Evolutionary conservation across 1,140 invertebrate genomes (phyloP).

Genomic region (Neodiprion lecontei): DNA sequence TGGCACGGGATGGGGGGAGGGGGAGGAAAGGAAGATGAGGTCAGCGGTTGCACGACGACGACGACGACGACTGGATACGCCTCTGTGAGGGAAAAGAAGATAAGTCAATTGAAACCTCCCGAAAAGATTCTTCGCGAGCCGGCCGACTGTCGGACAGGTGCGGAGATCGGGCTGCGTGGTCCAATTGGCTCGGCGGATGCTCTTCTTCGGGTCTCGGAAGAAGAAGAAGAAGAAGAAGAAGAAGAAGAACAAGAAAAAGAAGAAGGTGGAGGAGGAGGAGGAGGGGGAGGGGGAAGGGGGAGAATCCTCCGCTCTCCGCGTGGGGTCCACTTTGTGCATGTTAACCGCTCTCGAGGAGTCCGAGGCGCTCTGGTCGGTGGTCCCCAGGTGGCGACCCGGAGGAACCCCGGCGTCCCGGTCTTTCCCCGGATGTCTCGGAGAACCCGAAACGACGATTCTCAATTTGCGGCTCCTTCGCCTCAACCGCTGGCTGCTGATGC

Average conservation of each 20-base stretch:
- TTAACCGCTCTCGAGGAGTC: not conserved
- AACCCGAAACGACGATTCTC: not conserved
- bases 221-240: too few species aligned
- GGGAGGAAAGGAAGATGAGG: not conserved
- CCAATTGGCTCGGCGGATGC: constrained; percentile 6
- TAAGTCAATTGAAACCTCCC: constrained; percentile 7
- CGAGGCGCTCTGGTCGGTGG: not conserved
- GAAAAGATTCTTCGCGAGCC: not conserved
- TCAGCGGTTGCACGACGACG: not conserved
- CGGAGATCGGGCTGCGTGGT: not conserved
- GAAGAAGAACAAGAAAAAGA: too few species aligned
- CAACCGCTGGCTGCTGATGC: too few species aligned
- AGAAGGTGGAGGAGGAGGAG: too few species aligned
- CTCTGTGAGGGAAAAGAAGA: not conserved
- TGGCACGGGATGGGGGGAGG: not conserved
- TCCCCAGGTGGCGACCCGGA: constrained; percentile 2
- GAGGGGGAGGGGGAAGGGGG: not conserved
- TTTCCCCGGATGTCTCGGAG: not conserved
- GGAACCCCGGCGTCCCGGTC: not conserved
- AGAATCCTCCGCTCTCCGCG: not conserved
- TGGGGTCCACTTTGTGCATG: constrained; percentile 6
- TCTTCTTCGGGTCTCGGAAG: not conserved
- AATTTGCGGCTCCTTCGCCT: not conserved
- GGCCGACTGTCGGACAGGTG: not conserved
- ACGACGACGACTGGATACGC: not conserved